phyloP scores from a whole-genome alignment of 2,113 vertebrate genomes.

The Corythornis vintsioides region DNA sequence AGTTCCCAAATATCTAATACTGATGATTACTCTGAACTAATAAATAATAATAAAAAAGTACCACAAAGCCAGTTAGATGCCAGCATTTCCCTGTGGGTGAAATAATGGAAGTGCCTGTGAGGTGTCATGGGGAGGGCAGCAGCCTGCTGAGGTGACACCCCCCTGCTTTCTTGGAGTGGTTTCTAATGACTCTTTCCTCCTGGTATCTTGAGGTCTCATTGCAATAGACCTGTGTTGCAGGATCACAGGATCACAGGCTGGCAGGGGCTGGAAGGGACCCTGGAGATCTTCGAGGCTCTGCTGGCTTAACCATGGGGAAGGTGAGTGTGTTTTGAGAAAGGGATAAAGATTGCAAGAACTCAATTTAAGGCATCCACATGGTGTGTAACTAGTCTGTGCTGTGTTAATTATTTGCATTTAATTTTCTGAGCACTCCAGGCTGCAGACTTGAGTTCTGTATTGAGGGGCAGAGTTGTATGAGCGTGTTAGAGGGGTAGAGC shows the following conservation, averaged over 20 bases:
- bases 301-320: background rate
- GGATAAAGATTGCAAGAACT: background rate
- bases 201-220: background rate
- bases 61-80: background rate
- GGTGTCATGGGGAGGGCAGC: rapidly evolving
- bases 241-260: too few relatives aligned
- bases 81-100: background rate
- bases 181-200: background rate
- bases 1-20: background rate
- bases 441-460: background rate
- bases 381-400: background rate
- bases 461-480: background rate
- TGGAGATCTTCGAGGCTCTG: background rate
- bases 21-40: background rate
- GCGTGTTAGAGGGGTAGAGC: background rate
- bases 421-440: background rate
- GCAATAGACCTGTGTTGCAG: background rate
- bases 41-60: background rate
- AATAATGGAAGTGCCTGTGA: background rate
- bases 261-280: too few relatives aligned
- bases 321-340: background rate
- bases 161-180: background rate
- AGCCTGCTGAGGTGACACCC: background rate
- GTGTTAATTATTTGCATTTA: background rate
- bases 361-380: background rate